Percentiles rank a stretch among this genome's conserved stretches.
These are phyloP conservation scores for Aurelia coerulea DNA, from an alignment of 30 jellyfish, hydroid and myxozoan genomes.

Conservation along the genomic window DNA sequence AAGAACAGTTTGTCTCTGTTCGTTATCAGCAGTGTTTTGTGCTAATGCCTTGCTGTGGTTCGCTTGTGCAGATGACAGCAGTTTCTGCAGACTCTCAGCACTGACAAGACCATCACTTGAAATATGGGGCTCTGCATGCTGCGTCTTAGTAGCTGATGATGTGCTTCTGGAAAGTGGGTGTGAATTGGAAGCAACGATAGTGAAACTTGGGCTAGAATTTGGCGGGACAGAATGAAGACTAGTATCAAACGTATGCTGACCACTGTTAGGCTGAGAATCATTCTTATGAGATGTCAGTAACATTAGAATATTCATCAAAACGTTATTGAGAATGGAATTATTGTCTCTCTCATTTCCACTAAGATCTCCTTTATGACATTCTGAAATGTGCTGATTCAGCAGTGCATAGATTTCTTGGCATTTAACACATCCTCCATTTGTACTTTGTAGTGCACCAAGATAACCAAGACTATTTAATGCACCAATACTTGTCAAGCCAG, in stretches of 20 bases:
- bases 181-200: slow-evolving; percentile 2
- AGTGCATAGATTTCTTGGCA: slow-evolving; percentile 78
- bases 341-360: slow-evolving; percentile 62
- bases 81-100: slow-evolving; percentile 46
- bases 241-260: neutral
- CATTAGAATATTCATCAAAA: slow-evolving; percentile 76
- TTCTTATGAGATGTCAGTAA: slow-evolving; percentile 57
- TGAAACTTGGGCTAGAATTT: slow-evolving; percentile 11
- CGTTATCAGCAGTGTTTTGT: slow-evolving; percentile 37
- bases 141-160: neutral
- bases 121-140: neutral
- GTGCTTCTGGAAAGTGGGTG: slow-evolving; percentile 17
- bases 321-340: slow-evolving; percentile 53
- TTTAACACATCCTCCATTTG: slow-evolving; percentile 48
- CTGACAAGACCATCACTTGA: slow-evolving; percentile 41
- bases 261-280: slow-evolving; percentile 40
- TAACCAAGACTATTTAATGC: slow-evolving; percentile 26
- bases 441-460: slow-evolving; percentile 6
- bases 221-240: slow-evolving; percentile 1
- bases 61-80: slow-evolving; percentile 47
- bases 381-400: slow-evolving; percentile 69
- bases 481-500: slow-evolving; percentile 13
- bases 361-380: slow-evolving; percentile 46
- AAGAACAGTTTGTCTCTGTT: slow-evolving; percentile 50
- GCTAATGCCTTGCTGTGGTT: slow-evolving; percentile 16